Percentiles rank a stretch among this genome's conserved stretches.
Evolutionary conservation across 2,797 vertebrate genomes (phyloP).

Genomic region (Bryconaethiops microstoma): DNA sequence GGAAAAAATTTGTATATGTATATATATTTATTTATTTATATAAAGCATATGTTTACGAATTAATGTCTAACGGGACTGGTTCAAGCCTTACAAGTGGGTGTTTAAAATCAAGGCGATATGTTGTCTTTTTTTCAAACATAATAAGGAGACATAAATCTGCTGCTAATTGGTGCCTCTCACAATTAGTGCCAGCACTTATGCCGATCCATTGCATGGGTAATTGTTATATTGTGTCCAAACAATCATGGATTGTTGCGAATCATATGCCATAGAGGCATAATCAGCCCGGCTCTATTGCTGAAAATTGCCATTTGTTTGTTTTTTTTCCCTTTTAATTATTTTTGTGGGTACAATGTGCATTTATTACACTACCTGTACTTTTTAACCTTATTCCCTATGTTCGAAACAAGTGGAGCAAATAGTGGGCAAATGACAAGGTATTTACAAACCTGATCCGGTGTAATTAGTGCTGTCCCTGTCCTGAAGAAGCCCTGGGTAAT

Average conservation of each 20-base stretch:
- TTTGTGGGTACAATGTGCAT: neutral
- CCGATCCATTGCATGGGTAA: conserved; percentile 47
- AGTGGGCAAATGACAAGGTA: neutral
- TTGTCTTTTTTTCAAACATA: conserved; percentile 35
- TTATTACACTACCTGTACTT: neutral
- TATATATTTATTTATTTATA: neutral
- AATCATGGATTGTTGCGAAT: conserved; percentile 31
- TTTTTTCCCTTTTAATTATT: neutral
- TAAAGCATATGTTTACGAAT: conserved; percentile 25
- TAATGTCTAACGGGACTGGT: neutral
- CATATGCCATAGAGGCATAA: neutral
- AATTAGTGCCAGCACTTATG: conserved; percentile 41
- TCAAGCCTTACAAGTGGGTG: neutral
- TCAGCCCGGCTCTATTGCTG: neutral
- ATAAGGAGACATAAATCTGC: conserved; percentile 41
- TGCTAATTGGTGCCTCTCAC: conserved; percentile 47
- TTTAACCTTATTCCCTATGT: neutral
- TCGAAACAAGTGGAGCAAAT: neutral
- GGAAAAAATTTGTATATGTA: conserved; percentile 10
- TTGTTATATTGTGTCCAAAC: conserved; percentile 43
- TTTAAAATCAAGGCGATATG: conserved; percentile 17
- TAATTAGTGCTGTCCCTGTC: neutral
- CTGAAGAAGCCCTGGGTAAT: conserved; percentile 22
- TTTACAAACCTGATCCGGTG: neutral
- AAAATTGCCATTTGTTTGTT: neutral